Percentiles rank a stretch among this genome's conserved stretches.
These are phyloP conservation scores for Caenorhabditis remanei DNA, from an alignment of 1,140 invertebrate species.

Conservation along the genomic window DNA sequence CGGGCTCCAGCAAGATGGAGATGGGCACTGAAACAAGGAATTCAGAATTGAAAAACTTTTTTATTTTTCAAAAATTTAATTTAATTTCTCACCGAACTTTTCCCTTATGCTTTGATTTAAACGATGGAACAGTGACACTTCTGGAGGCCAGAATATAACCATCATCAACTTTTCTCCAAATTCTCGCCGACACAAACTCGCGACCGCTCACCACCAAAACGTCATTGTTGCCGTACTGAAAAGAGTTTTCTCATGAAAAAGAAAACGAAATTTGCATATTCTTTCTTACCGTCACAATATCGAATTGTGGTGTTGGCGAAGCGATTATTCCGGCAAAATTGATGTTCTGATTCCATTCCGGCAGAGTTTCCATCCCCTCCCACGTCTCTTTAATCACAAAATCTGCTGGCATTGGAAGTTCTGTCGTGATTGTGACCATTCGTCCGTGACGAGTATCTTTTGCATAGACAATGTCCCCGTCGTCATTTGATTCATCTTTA, in stretches of 20 bases:
- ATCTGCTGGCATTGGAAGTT: conserved; percentile 40
- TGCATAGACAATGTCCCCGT: conserved; percentile 59
- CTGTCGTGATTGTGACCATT: conserved; percentile 63
- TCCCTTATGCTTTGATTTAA: conserved; percentile 45
- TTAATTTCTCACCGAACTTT: conserved; percentile 57
- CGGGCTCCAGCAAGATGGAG: conserved; percentile 56
- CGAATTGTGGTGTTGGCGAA: conserved; percentile 56
- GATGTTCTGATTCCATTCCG: conserved; percentile 65
- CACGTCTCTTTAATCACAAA: conserved; percentile 61
- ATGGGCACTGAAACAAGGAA: conserved; percentile 50
- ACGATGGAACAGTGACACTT: conserved; percentile 52
- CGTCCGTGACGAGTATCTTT: conserved; percentile 62
- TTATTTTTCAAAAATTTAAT: neutral
- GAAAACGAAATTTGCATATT: conserved; percentile 11
- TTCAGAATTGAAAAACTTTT: no score
- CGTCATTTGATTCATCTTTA: conserved; percentile 56
- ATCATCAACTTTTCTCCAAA: conserved; percentile 48
- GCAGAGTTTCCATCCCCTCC: conserved; percentile 56
- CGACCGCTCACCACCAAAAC: conserved; percentile 59
- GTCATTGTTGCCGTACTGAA: conserved; percentile 64
- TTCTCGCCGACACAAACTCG: conserved; percentile 62
- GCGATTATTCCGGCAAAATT: conserved; percentile 58
- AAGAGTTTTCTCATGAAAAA: neutral
- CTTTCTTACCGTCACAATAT: conserved; percentile 58
- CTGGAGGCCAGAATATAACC: conserved; percentile 58